These are phyloP conservation scores for Dicrostonyx torquatus DNA, from an alignment of 2,797 vertebrate genomes.

Conservation along the genomic window DNA sequence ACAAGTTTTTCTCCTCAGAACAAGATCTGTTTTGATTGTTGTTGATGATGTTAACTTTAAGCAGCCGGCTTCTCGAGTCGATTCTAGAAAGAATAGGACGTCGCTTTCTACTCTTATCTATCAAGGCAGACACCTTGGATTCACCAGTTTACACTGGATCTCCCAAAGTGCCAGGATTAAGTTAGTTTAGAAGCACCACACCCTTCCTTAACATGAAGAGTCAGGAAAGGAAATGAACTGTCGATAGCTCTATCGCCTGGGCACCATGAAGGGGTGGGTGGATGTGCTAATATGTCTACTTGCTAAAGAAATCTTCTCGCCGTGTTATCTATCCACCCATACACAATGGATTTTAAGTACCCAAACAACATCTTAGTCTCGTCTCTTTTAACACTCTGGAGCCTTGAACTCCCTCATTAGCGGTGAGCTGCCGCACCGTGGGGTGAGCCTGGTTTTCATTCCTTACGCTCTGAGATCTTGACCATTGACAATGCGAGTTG, in stretches of 20 bases:
- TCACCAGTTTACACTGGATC: background rate
- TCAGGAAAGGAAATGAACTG: background rate
- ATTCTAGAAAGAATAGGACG: background rate
- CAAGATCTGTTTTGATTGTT: background rate
- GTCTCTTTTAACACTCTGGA: background rate
- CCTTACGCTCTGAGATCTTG: background rate
- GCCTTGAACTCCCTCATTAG: background rate
- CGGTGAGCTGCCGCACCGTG: fast-evolving
- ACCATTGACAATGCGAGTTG: background rate
- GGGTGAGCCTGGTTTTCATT: background rate
- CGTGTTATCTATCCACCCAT: background rate
- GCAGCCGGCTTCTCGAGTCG: background rate
- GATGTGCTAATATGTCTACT: background rate
- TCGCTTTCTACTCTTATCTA: background rate
- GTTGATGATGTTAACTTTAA: conserved; percentile 4
- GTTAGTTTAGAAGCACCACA: background rate
- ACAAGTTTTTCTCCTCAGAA: background rate
- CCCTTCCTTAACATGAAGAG: background rate
- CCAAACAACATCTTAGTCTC: background rate
- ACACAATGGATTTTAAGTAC: background rate
- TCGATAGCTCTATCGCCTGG: background rate
- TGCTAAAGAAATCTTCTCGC: background rate
- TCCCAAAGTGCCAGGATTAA: background rate
- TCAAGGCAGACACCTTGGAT: background rate
- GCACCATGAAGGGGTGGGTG: background rate